Percentiles rank a stretch among this genome's conserved stretches.
These are phyloP conservation scores for Odontocerum albicorne DNA, from an alignment of 2,888 invertebrate genomes.

Conservation along the genomic window DNA sequence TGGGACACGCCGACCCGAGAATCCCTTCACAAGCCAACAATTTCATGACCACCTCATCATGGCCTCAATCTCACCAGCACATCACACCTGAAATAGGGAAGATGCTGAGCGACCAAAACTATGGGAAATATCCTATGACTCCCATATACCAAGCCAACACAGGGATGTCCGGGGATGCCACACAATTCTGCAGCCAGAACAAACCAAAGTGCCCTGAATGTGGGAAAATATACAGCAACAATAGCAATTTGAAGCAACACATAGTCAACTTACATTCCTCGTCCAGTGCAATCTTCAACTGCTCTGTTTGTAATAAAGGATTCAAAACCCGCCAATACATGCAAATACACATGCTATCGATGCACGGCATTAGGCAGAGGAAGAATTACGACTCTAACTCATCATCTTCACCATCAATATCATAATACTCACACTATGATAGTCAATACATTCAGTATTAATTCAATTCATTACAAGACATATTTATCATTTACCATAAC, in stretches of 20 bases:
- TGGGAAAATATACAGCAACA: constrained; percentile 69
- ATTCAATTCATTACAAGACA: not conserved
- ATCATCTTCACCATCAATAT: constrained; percentile 28
- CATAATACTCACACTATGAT: constrained; percentile 19
- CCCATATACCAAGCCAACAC: constrained; percentile 28
- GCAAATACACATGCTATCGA: constrained; percentile 68
- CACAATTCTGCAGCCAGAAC: constrained; percentile 40
- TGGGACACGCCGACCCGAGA: constrained; percentile 40
- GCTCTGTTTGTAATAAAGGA: constrained; percentile 65
- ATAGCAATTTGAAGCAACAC: constrained; percentile 70
- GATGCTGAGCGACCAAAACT: constrained; percentile 38
- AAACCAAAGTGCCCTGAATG: constrained; percentile 68
- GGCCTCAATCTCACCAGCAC: constrained; percentile 29
- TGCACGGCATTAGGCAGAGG: constrained; percentile 65
- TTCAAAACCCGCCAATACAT: constrained; percentile 73
- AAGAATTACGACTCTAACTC: constrained; percentile 48
- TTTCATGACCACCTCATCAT: constrained; percentile 39
- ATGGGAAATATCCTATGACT: constrained; percentile 31
- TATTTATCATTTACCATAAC: not conserved
- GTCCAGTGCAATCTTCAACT: constrained; percentile 60
- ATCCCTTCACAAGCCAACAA: constrained; percentile 38
- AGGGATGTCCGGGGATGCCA: constrained; percentile 19
- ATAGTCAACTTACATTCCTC: constrained; percentile 69
- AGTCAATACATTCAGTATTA: not conserved
- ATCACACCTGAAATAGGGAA: constrained; percentile 40